Base-by-base conservation (phyloP, 2,797 vertebrate species). In the Cetoscarus ocellatus region DNA sequence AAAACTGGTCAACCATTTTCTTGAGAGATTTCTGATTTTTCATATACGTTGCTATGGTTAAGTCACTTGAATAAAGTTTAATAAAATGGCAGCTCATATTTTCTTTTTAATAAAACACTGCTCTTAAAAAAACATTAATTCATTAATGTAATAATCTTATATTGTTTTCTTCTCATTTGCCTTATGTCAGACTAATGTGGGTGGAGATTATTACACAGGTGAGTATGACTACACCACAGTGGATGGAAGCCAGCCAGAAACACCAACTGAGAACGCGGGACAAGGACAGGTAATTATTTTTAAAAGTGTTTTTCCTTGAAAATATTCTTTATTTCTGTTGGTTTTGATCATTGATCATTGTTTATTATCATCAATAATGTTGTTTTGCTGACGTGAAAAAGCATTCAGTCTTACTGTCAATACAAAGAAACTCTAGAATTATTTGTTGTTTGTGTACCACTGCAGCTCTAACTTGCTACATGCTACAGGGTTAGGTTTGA, bases 201-300 rank as follows among this genome's bases (percentile, higher is more conserved):
- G 95, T 79, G 93, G 86, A 73, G 95, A 96, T 13, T 96, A 96
- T 77, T 97, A 89, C 87, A 81, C 91, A n/a, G 81, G 80, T 66
- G 95, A 95, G 88, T 93, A 92, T 72, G 91, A 96, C 84, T 98
- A 98, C 76, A 94, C 87, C 72, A 89, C 89, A 6, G 80, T 95
- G 82, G 94, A 95, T 6, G 92, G 93, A 75, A 94, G 88, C 52
- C 96, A 96, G 81, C 96, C 97, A 35, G 93, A 95, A 68, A 84
- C 90, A 73, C 96, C 96, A 17, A 91, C 89, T 8, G 91, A 91
- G 62, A 90, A 92, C 14, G 84, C 90, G 3, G 92, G 90, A 87
- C 74, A 92, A 67, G 95, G 95, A 80, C 92, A 96, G 97, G 98
- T 99, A 96, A 84, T 36, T 43, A 38, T 63, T 39, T 8, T 17